Base-by-base conservation (phyloP, 2,113 vertebrate genomes). In the Ivindomyrus marchei region DNA sequence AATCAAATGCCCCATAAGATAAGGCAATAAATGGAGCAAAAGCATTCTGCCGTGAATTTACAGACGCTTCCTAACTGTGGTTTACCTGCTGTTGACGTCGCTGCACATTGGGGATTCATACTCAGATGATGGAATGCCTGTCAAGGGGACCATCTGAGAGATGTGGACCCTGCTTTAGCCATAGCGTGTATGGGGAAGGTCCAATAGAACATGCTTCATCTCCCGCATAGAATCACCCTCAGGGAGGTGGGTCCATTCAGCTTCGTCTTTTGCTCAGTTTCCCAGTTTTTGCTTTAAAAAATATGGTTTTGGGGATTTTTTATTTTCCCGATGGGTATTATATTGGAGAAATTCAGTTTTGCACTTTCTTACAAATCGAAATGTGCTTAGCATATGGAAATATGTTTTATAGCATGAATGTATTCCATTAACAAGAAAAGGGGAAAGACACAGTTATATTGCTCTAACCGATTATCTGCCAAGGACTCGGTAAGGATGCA, bases 321-420 rank as follows among this genome's bases (percentile, higher is more conserved):
- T 70, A 31, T 31, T 80, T 42, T 42, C 74, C 36, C 36, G 2
- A 80, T 42, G 74, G 36, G 10, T 31, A 70, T 70, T 70, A 31
- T 70, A 27, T 39, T 80, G 74, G 74, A 80, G 31, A 77, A 77
- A 77, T 77, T 39, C 70, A 77, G 74, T 80, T 80, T 80, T 80
- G 74, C 83, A 45, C 84, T 27, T 49, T 24, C 45, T 17, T 15
- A 13, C 45, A 15, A 27, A 27, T 31, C 84, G 3, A 86, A 86
- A 47, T 86, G 45, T 50, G 84, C 24, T 21, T 27, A 17, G 45
- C 47, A 49, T 49, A 45, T 86, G 47, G 84, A 50, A 86, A 27
- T 50, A 47, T 49, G n/a, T 39, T 42, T 80, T 42, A 80, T 8
- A 47, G 47, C 42, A n/a, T 50, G 83, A 45, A 85, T 50, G 83